A percentile compares a stretch with the other conserved stretches of the same genome.
These are phyloP conservation scores for Littorina saxatilis DNA, from an alignment of 1,140 invertebrate genomes.

Conservation along the genomic window DNA sequence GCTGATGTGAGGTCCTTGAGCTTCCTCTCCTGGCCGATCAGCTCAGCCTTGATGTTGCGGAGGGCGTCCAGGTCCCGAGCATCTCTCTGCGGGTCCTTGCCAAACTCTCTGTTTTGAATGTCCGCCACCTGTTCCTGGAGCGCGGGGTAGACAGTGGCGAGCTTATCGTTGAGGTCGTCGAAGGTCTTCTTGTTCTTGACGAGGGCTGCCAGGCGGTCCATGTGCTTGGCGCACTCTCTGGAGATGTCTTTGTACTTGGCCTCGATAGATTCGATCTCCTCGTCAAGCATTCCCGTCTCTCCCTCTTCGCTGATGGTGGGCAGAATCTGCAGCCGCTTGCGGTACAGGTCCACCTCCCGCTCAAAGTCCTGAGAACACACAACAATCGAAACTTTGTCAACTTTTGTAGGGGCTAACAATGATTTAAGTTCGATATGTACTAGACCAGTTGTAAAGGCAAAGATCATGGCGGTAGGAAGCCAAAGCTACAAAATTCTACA, in stretches of 20 bases:
- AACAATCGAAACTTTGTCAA: too few species aligned
- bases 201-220: conserved; percentile 62
- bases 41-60: conserved; percentile 63
- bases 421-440: too few species aligned
- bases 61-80: conserved; percentile 55
- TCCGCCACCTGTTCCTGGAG: conserved; percentile 84
- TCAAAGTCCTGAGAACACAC: conserved; percentile 60
- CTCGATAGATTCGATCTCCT: conserved; percentile 69
- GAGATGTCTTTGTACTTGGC: conserved; percentile 68
- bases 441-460: too few species aligned
- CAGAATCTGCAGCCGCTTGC: conserved; percentile 64
- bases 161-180: conserved; percentile 80
- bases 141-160: conserved; percentile 89
- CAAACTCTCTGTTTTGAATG: conserved; percentile 58
- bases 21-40: conserved; percentile 65
- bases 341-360: conserved; percentile 64
- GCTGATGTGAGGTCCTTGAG: conserved; percentile 62
- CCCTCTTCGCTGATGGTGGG: conserved; percentile 66
- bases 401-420: too few species aligned
- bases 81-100: conserved; percentile 59
- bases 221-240: conserved; percentile 62
- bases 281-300: conserved; percentile 65
- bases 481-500: too few species aligned
- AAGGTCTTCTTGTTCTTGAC: conserved; percentile 67
- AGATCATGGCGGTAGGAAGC: too few species aligned